phyloP scores from a whole-genome alignment of 2,888 invertebrate genomes.

The Pharmacophagus antenor region DNA sequence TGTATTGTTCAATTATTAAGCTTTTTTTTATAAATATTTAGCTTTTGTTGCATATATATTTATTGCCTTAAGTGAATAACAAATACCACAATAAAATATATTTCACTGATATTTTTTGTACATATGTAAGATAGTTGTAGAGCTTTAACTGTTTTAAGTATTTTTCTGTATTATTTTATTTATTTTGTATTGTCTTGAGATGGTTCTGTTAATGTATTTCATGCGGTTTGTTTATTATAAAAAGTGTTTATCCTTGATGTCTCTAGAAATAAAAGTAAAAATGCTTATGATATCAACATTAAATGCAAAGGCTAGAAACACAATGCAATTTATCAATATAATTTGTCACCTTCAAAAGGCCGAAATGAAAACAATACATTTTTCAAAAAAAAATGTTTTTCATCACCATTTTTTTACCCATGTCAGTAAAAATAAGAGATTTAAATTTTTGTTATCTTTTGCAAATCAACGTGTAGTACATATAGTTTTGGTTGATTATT shows the following conservation, averaged over 20 bases:
- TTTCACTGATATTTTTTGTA: constrained; percentile 50
- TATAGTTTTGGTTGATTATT: constrained; percentile 22
- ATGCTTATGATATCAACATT: not conserved
- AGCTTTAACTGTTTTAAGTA: constrained; percentile 75
- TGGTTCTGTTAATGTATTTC: constrained; percentile 32
- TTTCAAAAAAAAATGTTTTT: too few relatives aligned
- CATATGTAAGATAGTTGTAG: constrained; percentile 74
- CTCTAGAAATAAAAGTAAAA: not conserved
- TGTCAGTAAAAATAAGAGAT: too few relatives aligned
- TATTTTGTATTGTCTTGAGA: constrained; percentile 51
- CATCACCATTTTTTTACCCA: too few relatives aligned
- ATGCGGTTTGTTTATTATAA: constrained; percentile 7
- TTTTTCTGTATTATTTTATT: constrained; percentile 50
- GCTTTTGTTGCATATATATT: not conserved
- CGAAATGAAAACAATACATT: not conserved
- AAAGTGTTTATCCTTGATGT: not conserved
- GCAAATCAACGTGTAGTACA: not conserved
- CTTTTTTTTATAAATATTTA: too few relatives aligned
- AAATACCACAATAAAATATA: constrained; percentile 22
- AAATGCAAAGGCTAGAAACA: not conserved
- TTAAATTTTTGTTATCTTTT: too few relatives aligned
- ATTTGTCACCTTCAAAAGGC: not conserved
- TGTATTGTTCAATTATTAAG: too few relatives aligned
- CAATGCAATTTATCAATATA: not conserved
- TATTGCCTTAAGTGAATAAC: not conserved